A percentile compares a stretch with the other conserved stretches of the same genome.
Evolutionary conservation across 2,797 vertebrate genomes (phyloP).

Genomic region (Catamblyrhynchus diadema): DNA sequence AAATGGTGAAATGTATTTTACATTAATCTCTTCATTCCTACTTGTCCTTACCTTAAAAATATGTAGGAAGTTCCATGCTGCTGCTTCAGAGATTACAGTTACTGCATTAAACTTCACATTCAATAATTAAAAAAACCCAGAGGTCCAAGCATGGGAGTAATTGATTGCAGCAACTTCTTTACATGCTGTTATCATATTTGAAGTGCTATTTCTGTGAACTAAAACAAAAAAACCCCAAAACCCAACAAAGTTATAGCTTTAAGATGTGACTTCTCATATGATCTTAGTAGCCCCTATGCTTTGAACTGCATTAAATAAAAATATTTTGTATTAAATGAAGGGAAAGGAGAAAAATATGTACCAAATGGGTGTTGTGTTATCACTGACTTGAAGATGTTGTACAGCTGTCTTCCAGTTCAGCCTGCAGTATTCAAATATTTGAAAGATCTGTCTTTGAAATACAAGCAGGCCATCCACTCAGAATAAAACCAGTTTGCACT

Average conservation of each 20-base stretch:
- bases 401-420: not conserved
- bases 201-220: not conserved
- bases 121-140: not conserved
- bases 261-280: not conserved
- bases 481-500: not conserved
- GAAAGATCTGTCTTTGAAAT: not conserved
- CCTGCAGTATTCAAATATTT: not conserved
- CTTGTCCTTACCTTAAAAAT: not conserved
- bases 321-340: not conserved
- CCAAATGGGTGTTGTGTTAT: not conserved
- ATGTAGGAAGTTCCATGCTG: not conserved
- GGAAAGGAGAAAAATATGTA: not conserved
- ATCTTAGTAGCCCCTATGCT: not conserved
- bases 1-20: not conserved
- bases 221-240: not conserved
- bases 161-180: not conserved
- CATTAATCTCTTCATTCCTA: not conserved
- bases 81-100: not conserved
- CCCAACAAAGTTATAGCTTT: not conserved
- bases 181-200: not conserved
- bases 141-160: not conserved
- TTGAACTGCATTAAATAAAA: not conserved
- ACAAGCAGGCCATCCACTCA: not conserved
- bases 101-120: not conserved
- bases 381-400: not conserved